Base-by-base conservation (phyloP, 1,140 invertebrate genomes). In the Drosophila sproati region DNA sequence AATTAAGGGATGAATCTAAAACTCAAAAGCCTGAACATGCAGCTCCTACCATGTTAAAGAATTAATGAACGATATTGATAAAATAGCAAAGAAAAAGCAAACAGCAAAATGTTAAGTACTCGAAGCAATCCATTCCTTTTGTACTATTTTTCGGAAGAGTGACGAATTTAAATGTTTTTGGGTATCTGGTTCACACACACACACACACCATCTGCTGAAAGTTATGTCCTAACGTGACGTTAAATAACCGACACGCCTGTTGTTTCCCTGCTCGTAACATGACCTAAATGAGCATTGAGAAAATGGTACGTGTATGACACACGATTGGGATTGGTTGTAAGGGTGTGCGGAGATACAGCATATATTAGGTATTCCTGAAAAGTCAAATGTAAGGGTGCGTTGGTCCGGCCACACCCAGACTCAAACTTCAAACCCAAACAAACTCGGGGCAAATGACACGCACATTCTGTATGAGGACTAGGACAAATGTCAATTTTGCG, bases 281-380 rank as follows among this genome's bases (percentile, higher is more conserved):
- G 74, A 77, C 74, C 74, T 73, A 77, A 77, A 77, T 77, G 72
- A 61, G 69, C 69, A 66, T 20, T 28, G 43, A 51, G 54, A 76
- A 59, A 76, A 75, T 64, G 61, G 61, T 43, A 8, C 29, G 39
- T 39, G 64, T 35, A 61, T 62, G 57, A 45, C 70, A 68, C 56
- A 73, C 45, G 70, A 62, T 64, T 69, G n/a, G 37, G 59, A 47
- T 47, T 63, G 20, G 32, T 56, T 39, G 32, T 34, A 35, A 5
- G n/a, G 4, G 61, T 34, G 8, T 50, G 20, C 20, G 56, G 7
- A 29, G 35, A 41, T 43, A 32, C 12, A 10, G 39, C 41, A 52
- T 57, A 59, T 28, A 20, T 31, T 8, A 35, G 59, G 52, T 37
- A 57, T 72, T 64, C 69, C 62, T 57, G 70, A 48, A 39, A 68